Percentiles rank a stretch among this genome's conserved stretches.
Conservation (phyloP, 1,140 invertebrate genomes). For the Dinothrombium tinctorium region DNA sequence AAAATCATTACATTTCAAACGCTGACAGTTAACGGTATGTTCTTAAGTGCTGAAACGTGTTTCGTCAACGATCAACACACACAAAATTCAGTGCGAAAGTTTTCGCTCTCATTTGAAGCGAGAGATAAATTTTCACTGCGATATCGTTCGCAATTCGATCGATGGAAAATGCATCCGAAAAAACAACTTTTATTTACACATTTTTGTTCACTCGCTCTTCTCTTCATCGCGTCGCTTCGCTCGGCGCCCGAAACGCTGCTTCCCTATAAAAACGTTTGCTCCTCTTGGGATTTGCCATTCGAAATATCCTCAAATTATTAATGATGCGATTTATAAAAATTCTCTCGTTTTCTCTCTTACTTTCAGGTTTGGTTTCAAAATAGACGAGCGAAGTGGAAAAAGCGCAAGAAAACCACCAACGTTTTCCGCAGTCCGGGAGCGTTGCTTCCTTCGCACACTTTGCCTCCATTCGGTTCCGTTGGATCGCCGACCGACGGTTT, state of each 20-base stretch:
- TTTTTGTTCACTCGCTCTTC: no score
- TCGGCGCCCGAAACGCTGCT: not conserved
- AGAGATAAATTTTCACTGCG: no score
- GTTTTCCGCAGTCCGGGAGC: conserved; percentile 64
- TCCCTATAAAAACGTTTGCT: not conserved
- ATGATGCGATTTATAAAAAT: not conserved
- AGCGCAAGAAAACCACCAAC: conserved; percentile 57
- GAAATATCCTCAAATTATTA: not conserved
- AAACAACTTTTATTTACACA: no score
- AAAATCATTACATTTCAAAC: no score
- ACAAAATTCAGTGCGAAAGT: no score
- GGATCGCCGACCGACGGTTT: conserved; percentile 30
- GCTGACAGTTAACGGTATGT: no score
- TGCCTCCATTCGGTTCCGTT: conserved; percentile 72
- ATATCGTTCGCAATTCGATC: no score
- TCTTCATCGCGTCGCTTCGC: no score
- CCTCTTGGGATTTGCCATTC: not conserved
- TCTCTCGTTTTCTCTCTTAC: conserved; percentile 6
- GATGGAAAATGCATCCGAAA: no score
- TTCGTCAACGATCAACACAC: no score
- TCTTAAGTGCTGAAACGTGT: no score
- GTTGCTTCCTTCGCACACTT: conserved; percentile 66
- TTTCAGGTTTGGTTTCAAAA: conserved; percentile 92
- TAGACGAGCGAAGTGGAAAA: conserved; percentile 72
- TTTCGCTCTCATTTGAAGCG: no score